Percentiles rank a stretch among this genome's conserved stretches.
Evolutionary conservation across 2,888 invertebrate genomes (phyloP).

Genomic region (Lasioglossum zephyrum): DNA sequence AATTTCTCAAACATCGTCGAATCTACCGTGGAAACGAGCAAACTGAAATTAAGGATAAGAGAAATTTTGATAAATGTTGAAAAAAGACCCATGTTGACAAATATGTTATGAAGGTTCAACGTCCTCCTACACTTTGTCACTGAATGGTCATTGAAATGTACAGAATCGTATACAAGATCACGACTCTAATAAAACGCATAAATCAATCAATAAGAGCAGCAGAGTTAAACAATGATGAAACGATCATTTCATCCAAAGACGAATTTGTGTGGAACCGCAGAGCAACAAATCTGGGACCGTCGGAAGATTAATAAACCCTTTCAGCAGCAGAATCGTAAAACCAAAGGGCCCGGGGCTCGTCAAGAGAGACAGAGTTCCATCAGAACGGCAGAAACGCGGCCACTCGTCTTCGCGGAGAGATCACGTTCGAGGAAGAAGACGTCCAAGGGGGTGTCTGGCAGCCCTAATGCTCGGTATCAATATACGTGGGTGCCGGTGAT

Average conservation of each 20-base stretch:
- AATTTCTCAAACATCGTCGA: background rate
- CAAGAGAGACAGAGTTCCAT: background rate
- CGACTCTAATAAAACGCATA: background rate
- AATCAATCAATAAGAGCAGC: background rate
- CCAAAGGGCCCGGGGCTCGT: background rate
- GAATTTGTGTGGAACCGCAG: background rate
- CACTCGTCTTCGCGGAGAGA: slow-evolving; percentile 10
- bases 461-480: slow-evolving; percentile 78
- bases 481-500: slow-evolving; percentile 75
- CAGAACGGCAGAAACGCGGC: background rate
- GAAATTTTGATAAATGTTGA: background rate
- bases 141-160: too few species aligned
- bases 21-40: background rate
- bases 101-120: too few species aligned
- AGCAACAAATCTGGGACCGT: background rate
- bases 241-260: background rate
- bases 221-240: background rate
- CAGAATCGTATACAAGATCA: too few species aligned
- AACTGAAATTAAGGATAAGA: background rate
- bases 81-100: too few species aligned
- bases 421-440: slow-evolving; percentile 25
- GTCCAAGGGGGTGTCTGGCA: slow-evolving; percentile 51
- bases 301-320: background rate
- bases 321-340: background rate
- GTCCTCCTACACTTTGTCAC: too few species aligned